Percentiles rank a stretch among this genome's conserved stretches.
Evolutionary conservation across 2,888 invertebrate genomes (phyloP).

Genomic region (Platycheirus albimanus): DNA sequence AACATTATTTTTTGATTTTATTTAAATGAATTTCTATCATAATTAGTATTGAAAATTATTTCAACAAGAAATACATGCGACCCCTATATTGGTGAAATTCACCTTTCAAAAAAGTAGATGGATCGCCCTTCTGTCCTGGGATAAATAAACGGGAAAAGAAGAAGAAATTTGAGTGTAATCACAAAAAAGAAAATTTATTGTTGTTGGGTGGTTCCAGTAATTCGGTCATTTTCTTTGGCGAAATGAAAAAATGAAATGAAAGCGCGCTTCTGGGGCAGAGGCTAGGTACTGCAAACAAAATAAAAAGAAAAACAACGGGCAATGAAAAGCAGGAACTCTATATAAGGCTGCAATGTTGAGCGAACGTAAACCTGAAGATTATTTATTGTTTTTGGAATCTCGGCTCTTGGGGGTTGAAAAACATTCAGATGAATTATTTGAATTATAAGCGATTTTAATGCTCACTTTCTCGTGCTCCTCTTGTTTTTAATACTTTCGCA

Average conservation of each 20-base stretch:
- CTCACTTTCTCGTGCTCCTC: conserved; percentile 48
- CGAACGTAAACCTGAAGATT: conserved; percentile 72
- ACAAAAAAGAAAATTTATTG: conserved; percentile 70
- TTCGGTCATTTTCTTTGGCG: conserved; percentile 68
- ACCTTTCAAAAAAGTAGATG: background rate
- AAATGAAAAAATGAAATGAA: conserved; percentile 57
- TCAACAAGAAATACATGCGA: too few species aligned
- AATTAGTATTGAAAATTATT: too few species aligned
- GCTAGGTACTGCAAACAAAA: background rate
- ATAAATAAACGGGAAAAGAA: conserved; percentile 41
- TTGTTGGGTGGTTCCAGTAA: conserved; percentile 67
- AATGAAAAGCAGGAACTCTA: conserved; percentile 39
- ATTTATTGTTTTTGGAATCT: conserved; percentile 70
- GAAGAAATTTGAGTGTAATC: conserved; percentile 58
- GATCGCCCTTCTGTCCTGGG: conserved; percentile 40
- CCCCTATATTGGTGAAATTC: conserved; percentile 17
- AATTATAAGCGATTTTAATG: conserved; percentile 73
- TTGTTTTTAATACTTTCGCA: conserved; percentile 23
- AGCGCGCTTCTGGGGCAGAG: conserved; percentile 1
- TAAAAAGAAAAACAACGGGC: conserved; percentile 3
- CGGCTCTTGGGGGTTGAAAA: conserved; percentile 62
- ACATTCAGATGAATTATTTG: conserved; percentile 73
- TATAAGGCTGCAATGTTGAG: conserved; percentile 68
- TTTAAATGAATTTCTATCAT: too few species aligned
- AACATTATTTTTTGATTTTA: too few species aligned